Evolutionary conservation across 2,113 vertebrate genomes (phyloP), one percentile per base, ranked within the genome.

Genomic region (Tricholaema leucomelas): DNA sequence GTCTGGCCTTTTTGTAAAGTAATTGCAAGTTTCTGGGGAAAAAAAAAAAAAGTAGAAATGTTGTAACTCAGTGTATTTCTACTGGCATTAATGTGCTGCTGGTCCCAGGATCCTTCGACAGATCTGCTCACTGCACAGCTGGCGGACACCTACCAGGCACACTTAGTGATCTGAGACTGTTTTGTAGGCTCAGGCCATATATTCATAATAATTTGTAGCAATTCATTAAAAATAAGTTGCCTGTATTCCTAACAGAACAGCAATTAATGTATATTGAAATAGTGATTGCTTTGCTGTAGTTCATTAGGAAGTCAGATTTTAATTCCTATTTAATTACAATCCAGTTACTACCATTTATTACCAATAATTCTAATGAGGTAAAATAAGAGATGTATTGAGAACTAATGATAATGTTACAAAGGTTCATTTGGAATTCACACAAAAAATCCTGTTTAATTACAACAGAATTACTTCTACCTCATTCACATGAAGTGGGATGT

Each of bases 251-350:
- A 88, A 94, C 91, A 88, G 90, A 74, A 83, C 52, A 88, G 71
- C 82, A 91, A 96, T 95, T 92, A 96, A 94, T 94, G 46, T 78
- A 60, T 92, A 89, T 92, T 96, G 96, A 96, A 96, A 88, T 93
- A 95, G 96, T 35, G 71, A 97, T 96, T 91, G 91, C 91, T 94
- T 95, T 95, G 96, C 88, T 93, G 87, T 92, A 94, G 95, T 85
- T 97, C 96, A 97, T 97, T 96, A 95, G 70, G 92, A 97, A 97
- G 94, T 95, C 76, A 93, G 95, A 95, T 95, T 97, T 97, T 96
- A 97, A 97, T 97, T 97, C 76, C 59, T 96, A 80, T 95, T 97
- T 98, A 97, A 97, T 97, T 97, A 96, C 64, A 92, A 85, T 84
- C 94, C 84, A 82, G 96, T 96, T 96, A 90, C 87, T 79, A 91